phyloP scores from a whole-genome alignment of 2,797 vertebrate species.

The Sardinella longiceps region DNA sequence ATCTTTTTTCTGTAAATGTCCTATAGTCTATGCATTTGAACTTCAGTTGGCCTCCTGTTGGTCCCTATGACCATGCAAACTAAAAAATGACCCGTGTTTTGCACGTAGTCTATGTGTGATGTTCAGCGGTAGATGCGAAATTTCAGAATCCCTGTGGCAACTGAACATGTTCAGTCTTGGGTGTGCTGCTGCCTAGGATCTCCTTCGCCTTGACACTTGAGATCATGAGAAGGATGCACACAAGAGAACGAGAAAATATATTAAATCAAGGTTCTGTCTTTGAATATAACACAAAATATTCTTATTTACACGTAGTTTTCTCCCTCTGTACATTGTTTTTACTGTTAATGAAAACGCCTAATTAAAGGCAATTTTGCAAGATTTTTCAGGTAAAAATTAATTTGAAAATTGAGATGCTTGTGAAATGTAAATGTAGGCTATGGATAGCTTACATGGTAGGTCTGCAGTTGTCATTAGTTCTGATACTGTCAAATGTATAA shows the following conservation, averaged over 20 bases:
- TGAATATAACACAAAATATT: conserved; percentile 76
- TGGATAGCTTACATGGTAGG: background rate
- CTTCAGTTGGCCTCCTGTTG: background rate
- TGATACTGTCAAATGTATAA: conserved; percentile 34
- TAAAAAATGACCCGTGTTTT: background rate
- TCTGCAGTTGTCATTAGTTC: background rate
- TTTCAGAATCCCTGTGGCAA: background rate
- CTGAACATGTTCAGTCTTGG: background rate
- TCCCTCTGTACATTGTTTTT: background rate
- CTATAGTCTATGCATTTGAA: background rate
- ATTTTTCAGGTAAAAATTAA: background rate
- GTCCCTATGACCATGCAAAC: background rate
- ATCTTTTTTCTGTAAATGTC: background rate
- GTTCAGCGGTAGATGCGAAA: background rate
- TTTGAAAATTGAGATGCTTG: background rate
- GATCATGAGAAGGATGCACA: conserved; percentile 53
- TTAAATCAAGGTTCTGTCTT: conserved; percentile 63
- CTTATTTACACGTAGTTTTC: conserved; percentile 74
- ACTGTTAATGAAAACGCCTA: background rate
- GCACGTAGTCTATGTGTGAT: background rate
- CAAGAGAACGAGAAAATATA: conserved; percentile 49
- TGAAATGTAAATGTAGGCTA: background rate
- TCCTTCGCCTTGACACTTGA: conserved; percentile 44
- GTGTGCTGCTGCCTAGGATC: conserved; percentile 48
- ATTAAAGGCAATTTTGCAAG: background rate